phyloP scores from a whole-genome alignment of 2,113 vertebrate species.

The Peromyscus californicus region DNA sequence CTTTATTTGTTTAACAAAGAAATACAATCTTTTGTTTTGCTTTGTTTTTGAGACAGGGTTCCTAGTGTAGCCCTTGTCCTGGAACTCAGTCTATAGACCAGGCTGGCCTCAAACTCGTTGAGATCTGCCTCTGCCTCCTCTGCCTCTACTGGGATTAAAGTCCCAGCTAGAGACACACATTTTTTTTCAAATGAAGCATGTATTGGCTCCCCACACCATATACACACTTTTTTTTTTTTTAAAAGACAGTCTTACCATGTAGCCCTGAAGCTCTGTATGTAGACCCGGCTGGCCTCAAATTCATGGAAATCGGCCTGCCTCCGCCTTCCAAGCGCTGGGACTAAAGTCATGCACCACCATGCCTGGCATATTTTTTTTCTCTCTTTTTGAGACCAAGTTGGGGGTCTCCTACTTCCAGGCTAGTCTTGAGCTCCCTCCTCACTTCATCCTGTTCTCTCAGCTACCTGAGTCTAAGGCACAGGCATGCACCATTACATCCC shows the following conservation, averaged over 20 bases:
- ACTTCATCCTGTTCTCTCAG: neutral
- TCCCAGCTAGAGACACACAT: neutral
- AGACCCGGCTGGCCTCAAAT: neutral
- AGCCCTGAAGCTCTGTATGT: neutral
- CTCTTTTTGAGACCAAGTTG: neutral
- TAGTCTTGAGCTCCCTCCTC: neutral
- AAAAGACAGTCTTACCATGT: neutral
- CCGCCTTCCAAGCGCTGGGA: neutral
- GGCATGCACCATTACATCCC: neutral
- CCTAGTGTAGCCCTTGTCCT: neutral
- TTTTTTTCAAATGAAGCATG: conserved; percentile 23
- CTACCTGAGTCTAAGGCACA: neutral
- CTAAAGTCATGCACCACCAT: neutral
- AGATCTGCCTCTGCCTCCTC: neutral
- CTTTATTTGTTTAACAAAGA: conserved; percentile 33
- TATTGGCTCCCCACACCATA: neutral
- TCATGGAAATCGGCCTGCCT: neutral
- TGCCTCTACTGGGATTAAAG: neutral
- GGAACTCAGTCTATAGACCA: neutral
- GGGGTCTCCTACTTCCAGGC: neutral
- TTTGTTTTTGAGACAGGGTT: neutral
- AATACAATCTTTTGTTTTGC: neutral
- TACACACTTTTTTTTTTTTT: neutral
- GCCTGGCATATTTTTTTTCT: neutral
- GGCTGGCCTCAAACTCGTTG: neutral